These are phyloP conservation scores for Pardalotus punctatus DNA, from an alignment of 2,113 vertebrate species.

Conservation along the genomic window DNA sequence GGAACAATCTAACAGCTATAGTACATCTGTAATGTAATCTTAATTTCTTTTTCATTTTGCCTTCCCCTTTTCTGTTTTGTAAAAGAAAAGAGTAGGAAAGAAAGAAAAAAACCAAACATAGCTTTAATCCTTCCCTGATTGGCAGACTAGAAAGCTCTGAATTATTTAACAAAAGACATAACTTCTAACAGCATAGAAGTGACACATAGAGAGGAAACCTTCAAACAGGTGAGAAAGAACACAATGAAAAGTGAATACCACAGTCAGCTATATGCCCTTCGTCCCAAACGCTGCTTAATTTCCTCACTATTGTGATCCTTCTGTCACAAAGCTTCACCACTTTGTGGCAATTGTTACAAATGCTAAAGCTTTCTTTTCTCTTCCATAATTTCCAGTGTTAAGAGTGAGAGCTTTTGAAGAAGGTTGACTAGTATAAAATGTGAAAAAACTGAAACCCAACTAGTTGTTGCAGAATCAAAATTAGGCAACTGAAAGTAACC, in stretches of 20 bases:
- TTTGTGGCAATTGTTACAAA: neutral
- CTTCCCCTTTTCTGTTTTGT: constrained; percentile 28
- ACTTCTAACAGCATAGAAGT: constrained; percentile 75
- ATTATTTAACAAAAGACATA: constrained; percentile 83
- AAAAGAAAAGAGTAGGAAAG: neutral
- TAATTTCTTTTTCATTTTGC: neutral
- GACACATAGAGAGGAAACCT: constrained; percentile 54
- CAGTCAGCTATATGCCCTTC: constrained; percentile 29
- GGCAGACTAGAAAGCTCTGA: constrained; percentile 72
- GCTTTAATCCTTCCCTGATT: constrained; percentile 74
- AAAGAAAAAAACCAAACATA: neutral
- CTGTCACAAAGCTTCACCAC: neutral
- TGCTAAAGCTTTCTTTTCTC: neutral
- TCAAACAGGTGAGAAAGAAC: constrained; percentile 68
- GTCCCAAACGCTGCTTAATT: constrained; percentile 16
- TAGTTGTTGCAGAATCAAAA: neutral
- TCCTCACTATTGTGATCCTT: neutral
- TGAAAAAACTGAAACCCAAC: neutral
- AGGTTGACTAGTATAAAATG: neutral
- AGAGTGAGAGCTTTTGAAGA: neutral
- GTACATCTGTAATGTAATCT: neutral
- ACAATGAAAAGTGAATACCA: constrained; percentile 39
- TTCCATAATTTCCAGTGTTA: neutral
- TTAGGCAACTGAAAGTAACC: neutral
- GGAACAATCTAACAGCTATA: neutral